phyloP scores from a whole-genome alignment of 1,140 invertebrate genomes.

The Reticulitermes speratus region DNA sequence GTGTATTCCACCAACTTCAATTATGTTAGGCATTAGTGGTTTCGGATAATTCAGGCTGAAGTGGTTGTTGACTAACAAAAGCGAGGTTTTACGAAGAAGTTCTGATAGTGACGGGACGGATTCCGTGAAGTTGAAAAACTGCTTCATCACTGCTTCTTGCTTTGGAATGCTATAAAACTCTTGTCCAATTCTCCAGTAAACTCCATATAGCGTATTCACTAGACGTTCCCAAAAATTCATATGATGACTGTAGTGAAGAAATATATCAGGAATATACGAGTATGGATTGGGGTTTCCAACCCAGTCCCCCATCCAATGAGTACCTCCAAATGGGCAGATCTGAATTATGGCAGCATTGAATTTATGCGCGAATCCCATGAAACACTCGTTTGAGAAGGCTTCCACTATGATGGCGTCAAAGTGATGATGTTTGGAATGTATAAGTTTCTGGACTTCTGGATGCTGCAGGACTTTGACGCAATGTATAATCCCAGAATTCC shows the following conservation, averaged over 20 bases:
- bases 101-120: conserved; percentile 38
- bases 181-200: neutral
- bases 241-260: conserved; percentile 39
- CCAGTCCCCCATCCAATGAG: neutral
- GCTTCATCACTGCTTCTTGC: conserved; percentile 16
- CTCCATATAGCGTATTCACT: conserved; percentile 28
- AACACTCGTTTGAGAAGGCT: conserved; percentile 38
- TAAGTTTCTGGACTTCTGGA: conserved; percentile 10
- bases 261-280: conserved; percentile 38
- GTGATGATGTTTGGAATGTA: conserved; percentile 21
- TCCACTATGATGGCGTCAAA: conserved; percentile 44
- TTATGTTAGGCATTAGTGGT: conserved; percentile 54
- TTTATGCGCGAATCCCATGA: conserved; percentile 23
- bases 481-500: neutral
- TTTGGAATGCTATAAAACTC: conserved; percentile 15
- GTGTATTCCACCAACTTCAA: conserved; percentile 61
- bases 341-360: conserved; percentile 24
- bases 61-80: conserved; percentile 53
- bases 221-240: neutral
- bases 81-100: conserved; percentile 41
- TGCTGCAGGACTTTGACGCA: neutral
- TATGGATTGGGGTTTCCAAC: conserved; percentile 34
- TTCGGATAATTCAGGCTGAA: conserved; percentile 47
- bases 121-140: conserved; percentile 5
- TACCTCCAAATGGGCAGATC: conserved; percentile 6